Evolutionary conservation across 2,797 vertebrate genomes (phyloP).

Genomic region (Enteromius trimaculatus): DNA sequence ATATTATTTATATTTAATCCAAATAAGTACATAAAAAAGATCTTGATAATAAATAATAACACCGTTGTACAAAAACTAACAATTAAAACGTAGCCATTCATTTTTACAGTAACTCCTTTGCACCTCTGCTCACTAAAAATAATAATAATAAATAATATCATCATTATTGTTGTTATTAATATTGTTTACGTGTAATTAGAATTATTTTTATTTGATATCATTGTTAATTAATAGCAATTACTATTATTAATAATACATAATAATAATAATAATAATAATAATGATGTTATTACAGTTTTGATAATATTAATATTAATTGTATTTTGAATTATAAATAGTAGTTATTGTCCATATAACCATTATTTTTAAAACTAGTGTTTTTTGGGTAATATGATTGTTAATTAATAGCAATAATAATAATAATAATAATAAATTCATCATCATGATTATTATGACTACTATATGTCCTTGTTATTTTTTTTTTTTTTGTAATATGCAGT

Average conservation of each 20-base stretch:
- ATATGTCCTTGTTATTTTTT: no score
- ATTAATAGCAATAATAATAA: no score
- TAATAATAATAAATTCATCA: no score
- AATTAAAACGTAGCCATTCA: background rate
- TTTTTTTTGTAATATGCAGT: no score
- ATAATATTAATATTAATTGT: background rate
- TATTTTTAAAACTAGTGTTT: no score
- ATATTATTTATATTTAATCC: background rate
- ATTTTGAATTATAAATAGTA: background rate
- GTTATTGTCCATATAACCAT: background rate
- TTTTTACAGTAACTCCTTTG: background rate
- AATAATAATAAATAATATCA: background rate
- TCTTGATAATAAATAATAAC: background rate
- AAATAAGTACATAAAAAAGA: background rate
- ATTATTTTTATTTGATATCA: background rate
- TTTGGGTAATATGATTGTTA: no score
- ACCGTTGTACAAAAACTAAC: background rate
- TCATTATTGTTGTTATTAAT: background rate
- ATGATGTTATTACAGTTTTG: background rate
- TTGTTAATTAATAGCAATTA: background rate
- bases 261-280: background rate
- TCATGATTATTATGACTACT: no score
- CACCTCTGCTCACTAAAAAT: background rate
- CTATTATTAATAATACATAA: background rate
- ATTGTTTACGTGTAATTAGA: background rate